phyloP scores from a whole-genome alignment of 2,113 vertebrate species.

The Ammodytes dubius region DNA sequence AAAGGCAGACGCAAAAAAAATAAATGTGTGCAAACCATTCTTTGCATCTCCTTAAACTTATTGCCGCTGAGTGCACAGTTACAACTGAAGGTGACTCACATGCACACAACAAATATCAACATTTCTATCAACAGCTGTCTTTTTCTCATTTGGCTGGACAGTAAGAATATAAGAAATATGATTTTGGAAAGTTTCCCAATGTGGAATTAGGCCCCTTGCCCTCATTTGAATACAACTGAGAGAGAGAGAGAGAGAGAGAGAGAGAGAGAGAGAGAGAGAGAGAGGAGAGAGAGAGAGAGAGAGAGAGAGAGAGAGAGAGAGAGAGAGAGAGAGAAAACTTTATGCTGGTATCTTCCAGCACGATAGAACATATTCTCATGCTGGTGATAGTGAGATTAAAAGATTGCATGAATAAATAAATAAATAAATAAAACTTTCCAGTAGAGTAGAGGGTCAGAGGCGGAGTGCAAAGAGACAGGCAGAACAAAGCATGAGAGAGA shows the following conservation, averaged over 20 bases:
- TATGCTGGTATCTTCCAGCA: too few relatives aligned
- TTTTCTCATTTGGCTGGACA: not conserved
- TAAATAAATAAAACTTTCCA: constrained; percentile 9
- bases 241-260: not conserved
- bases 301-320: not conserved
- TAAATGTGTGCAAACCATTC: not conserved
- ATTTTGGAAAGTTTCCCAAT: constrained; percentile 1
- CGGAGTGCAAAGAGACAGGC: constrained; percentile 10
- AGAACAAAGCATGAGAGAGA: constrained; percentile 46
- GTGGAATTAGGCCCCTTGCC: not conserved
- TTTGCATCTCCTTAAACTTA: not conserved
- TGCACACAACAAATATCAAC: not conserved
- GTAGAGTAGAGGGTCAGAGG: constrained; percentile 40
- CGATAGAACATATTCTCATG: too few relatives aligned
- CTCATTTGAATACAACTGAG: not conserved
- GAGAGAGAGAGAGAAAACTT: not conserved
- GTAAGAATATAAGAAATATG: not conserved
- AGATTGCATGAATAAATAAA: constrained; percentile 8
- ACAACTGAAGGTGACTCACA: not conserved
- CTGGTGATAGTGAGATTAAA: not conserved
- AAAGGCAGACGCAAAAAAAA: not conserved
- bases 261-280: not conserved
- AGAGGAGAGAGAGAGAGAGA: not conserved
- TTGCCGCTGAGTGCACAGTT: not conserved
- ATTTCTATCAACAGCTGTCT: not conserved